Evolutionary conservation across 2,888 invertebrate species (phyloP), one percentile per base, ranked within the genome.

Genomic region (Rhingia campestris): DNA sequence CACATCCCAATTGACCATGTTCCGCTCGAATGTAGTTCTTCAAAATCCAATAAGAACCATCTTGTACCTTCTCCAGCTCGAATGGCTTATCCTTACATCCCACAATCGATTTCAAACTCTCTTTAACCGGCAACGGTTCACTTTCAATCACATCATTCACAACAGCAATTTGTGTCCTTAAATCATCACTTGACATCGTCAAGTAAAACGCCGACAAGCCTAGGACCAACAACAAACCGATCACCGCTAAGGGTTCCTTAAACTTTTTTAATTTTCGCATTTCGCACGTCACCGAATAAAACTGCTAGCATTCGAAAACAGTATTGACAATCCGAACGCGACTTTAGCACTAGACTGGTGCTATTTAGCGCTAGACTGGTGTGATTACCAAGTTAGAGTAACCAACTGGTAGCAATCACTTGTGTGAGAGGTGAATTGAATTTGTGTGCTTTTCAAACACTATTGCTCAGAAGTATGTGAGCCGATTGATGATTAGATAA

Each of bases 11-110:
- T n/a, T 86, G 64, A 0, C 87, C 88, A 74, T 91, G 91, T 47
- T 91, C 90, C 81, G 93, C 93, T 9, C 91, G 90, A 73, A 94
- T 91, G 87, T 94, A 93, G 89, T 95, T 94, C 87, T 93, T 93
- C 6, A 94, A 89, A 47, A 94, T 92, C 94, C 94, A 94, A 88
- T 92, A 88, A 0, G 85, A 69, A 0, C 90, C 90, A 22, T 90
- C 88, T 35, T 90, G 90, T 0, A 88, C 3, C 10, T 87, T 88
- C 43, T 88, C 86, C 45, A 88, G 58, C 0, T 53, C 69, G 37
- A 90, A 81, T 0, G 73, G 59, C 0, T 82, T 87, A 69, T 90
- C 87, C 5, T 67, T 85, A 9, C 90, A 90, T 4, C 87, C 86
- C 0, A 90, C 45, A 5, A 89, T 54, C 0, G 54, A 53, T 63